phyloP scores from a whole-genome alignment of 1,140 invertebrate species.

The Chrysopa pallens region DNA sequence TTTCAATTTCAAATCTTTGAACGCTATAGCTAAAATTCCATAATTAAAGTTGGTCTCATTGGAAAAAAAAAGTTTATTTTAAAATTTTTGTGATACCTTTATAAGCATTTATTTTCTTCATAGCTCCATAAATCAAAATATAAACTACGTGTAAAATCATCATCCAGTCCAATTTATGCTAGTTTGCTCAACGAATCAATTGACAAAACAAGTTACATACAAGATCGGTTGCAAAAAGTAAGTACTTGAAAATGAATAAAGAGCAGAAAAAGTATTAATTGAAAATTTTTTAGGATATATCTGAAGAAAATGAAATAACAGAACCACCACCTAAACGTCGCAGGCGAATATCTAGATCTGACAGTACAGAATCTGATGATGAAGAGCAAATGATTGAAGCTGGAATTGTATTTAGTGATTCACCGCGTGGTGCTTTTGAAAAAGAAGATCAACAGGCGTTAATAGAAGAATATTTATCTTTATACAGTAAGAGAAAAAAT shows the following conservation, averaged over 20 bases:
- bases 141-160: conserved; percentile 16
- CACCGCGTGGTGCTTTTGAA: conserved; percentile 10
- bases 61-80: no score
- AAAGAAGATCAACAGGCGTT: not conserved
- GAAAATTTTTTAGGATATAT: conserved; percentile 3
- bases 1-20: no score
- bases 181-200: no score
- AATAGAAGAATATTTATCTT: conserved; percentile 12
- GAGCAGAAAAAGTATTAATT: no score
- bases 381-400: conserved; percentile 28
- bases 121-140: conserved; percentile 4
- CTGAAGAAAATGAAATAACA: conserved; percentile 2
- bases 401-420: conserved; percentile 28
- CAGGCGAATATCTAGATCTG: conserved; percentile 16
- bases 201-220: no score
- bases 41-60: no score
- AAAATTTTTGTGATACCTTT: no score
- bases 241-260: no score
- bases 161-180: conserved; percentile 12
- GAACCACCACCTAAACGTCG: conserved; percentile 19
- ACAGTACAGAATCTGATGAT: conserved; percentile 25
- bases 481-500: conserved; percentile 15
- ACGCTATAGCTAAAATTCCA: no score
- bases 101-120: conserved; percentile 1
- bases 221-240: no score